A percentile compares a stretch with the other conserved stretches of the same genome.
Conservation (phyloP, 2,888 invertebrate genomes). For the Epistrophe grossulariae region DNA sequence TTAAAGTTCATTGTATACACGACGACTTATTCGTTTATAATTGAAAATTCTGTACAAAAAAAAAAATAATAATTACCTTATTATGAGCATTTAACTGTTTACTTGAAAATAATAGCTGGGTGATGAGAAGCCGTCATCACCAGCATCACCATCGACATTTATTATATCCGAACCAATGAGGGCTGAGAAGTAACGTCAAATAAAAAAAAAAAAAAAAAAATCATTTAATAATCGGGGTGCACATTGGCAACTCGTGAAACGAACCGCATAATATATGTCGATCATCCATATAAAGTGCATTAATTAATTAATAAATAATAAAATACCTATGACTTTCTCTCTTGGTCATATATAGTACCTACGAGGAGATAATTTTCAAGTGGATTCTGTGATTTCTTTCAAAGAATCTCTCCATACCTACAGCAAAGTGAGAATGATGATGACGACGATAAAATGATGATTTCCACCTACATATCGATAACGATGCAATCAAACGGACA, state of each 20-base stretch:
- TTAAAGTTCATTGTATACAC: conserved; percentile 29
- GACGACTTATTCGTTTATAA: conserved; percentile 53
- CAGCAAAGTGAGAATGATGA: conserved; percentile 3
- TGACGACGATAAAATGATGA: conserved; percentile 19
- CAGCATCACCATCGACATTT: conserved; percentile 9
- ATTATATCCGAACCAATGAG: not conserved
- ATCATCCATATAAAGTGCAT: conserved; percentile 67
- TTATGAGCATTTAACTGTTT: conserved; percentile 65
- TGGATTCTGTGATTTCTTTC: conserved; percentile 47
- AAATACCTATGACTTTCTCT: conserved; percentile 42
- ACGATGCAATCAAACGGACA: conserved; percentile 34
- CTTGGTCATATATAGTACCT: conserved; percentile 6
- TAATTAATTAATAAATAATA: conserved; percentile 73
- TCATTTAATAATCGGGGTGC: conserved; percentile 8
- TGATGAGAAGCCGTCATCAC: conserved; percentile 47
- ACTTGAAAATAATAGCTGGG: conserved; percentile 54
- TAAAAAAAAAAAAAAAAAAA: not conserved
- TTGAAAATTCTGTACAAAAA: conserved; percentile 43
- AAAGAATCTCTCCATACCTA: conserved; percentile 25
- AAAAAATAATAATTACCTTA: conserved; percentile 62
- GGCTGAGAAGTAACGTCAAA: not conserved
- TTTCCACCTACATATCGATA: not conserved
- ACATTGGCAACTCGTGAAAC: conserved; percentile 53
- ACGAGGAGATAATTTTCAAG: conserved; percentile 36
- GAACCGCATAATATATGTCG: conserved; percentile 62